Base-by-base conservation (phyloP, 2,888 invertebrate genomes). In the Lasioglossum malachurum region DNA sequence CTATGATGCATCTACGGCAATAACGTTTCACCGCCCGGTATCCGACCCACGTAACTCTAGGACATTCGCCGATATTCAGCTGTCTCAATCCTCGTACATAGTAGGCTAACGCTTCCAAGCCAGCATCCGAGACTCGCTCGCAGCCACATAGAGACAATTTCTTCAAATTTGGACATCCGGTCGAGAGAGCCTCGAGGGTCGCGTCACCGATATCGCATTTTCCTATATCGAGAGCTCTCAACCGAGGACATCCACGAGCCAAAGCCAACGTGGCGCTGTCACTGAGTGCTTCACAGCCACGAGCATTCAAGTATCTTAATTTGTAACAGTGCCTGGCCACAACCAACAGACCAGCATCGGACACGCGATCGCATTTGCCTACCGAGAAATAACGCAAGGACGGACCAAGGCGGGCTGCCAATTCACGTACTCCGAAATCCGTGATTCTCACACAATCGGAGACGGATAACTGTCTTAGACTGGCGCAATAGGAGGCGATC, bases 121-220 rank as follows among this genome's bases (percentile, higher is more conserved):
- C 99, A 80, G 97, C 97, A 95, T 99, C 99, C 3, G 98, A 98
- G 49, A 99, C 97, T 92, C 98, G 96, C 96, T 99, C 98, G 96
- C 99, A 99, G 92, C 98, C 98, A 93, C 98, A 97, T 80, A 99
- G 96, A 88, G 98, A 98, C 76, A 99, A 96, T 95, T 98, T 98
- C 95, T 98, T 98, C 79, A 99, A 96, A 94, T 99, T 98, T 0
- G 98, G 98, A 95, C 98, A 98, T 93, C 98, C 98, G 90, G 98
- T 97, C 0, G 98, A 98, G 3, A 99, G 96, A 8, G 98, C 98
- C 93, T 98, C 96, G 76, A 99, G 96, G 0, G 98, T 98, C 44
- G 98, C 97, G 95, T 99, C 99, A 46, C 98, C 98, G 0, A 99
- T 97, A 95, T 99, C 99, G 95, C 99, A 99, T 94, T 99, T 99